Conservation (phyloP, 2,888 invertebrate genomes). For the Leptothorax acervorum region DNA sequence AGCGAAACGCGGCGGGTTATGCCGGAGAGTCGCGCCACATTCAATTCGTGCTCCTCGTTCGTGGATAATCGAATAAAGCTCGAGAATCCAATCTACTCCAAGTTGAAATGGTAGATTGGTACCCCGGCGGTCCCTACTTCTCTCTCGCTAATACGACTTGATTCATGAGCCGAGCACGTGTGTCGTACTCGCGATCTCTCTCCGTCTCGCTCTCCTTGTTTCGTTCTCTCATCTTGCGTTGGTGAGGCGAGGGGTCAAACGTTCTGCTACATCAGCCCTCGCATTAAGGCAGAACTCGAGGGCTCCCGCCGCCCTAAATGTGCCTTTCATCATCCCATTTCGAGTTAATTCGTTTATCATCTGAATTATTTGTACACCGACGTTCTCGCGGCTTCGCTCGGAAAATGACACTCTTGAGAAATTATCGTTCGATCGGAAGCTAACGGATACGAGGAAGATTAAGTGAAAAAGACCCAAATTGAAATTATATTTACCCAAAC, state of each 20-base stretch:
- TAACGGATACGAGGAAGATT: not conserved
- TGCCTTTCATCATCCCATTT: conserved; percentile 85
- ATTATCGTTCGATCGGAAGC: conserved; percentile 30
- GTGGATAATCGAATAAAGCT: conserved; percentile 85
- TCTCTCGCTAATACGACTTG: conserved; percentile 84
- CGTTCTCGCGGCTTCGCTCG: conserved; percentile 50
- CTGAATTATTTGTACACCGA: conserved; percentile 84
- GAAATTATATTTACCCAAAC: not conserved
- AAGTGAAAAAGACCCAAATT: not conserved
- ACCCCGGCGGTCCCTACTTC: conserved; percentile 76
- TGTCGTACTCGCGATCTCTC: conserved; percentile 63
- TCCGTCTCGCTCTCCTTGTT: conserved; percentile 59
- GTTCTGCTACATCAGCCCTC: conserved; percentile 80
- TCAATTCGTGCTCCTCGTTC: conserved; percentile 69
- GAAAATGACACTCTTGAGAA: conserved; percentile 36
- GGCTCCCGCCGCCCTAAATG: conserved; percentile 78
- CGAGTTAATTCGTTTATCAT: conserved; percentile 84
- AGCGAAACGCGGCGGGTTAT: conserved; percentile 42
- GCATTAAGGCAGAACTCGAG: conserved; percentile 71
- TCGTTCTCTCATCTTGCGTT: conserved; percentile 50
- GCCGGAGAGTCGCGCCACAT: conserved; percentile 41
- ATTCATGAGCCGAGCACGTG: conserved; percentile 84
- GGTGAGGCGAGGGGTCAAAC: conserved; percentile 83
- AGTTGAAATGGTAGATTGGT: conserved; percentile 83
- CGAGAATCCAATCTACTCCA: conserved; percentile 84